Conservation (phyloP, 2,113 vertebrate genomes). For the Salvelinus alpinus region DNA sequence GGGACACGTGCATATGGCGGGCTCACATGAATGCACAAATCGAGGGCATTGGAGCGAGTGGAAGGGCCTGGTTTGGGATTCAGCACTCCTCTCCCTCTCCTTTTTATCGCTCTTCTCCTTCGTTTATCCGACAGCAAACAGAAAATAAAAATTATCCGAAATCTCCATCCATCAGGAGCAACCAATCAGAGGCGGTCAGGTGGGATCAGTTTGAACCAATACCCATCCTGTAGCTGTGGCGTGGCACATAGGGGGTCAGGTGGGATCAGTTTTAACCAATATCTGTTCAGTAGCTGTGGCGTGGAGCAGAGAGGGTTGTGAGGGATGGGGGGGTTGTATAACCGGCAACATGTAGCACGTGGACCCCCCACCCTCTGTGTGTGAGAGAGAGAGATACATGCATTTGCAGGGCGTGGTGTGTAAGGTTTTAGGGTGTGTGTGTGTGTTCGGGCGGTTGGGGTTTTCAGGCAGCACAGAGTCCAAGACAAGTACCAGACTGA, state of each 20-base stretch:
- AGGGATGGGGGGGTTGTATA: not conserved
- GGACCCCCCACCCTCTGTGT: not conserved
- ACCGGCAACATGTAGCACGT: not conserved
- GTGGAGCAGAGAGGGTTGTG: not conserved
- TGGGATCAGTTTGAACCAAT: conserved; percentile 51
- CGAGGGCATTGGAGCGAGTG: not conserved
- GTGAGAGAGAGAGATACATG: not conserved
- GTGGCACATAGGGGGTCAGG: conserved; percentile 41
- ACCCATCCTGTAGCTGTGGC: conserved; percentile 25
- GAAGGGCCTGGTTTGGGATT: no score
- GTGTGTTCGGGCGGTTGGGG: conserved; percentile 4
- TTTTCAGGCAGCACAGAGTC: conserved; percentile 47
- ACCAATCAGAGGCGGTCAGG: conserved; percentile 54
- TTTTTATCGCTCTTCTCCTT: not conserved
- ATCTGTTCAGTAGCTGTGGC: conserved; percentile 28
- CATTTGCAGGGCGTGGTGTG: not conserved
- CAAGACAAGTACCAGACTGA: conserved; percentile 45
- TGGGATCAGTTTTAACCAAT: conserved; percentile 50
- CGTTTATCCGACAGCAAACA: not conserved
- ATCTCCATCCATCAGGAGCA: conserved; percentile 25
- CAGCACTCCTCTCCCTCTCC: not conserved
- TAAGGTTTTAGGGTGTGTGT: not conserved
- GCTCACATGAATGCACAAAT: no score
- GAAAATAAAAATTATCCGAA: not conserved
- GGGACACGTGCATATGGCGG: no score